Evolutionary conservation across 2,113 vertebrate genomes (phyloP).

Genomic region (Arizona elegans): DNA sequence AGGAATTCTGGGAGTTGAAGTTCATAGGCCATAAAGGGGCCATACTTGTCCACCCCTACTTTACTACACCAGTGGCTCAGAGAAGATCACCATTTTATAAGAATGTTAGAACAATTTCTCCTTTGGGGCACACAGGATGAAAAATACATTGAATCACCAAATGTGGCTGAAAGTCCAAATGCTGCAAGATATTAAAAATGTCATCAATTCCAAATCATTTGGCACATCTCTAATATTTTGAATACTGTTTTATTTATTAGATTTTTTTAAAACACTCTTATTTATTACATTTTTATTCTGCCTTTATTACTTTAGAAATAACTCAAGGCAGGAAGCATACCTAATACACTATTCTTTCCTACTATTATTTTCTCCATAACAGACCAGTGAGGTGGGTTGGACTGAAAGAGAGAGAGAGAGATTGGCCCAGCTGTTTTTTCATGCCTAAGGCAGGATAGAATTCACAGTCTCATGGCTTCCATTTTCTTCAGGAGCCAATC

Average conservation of each 20-base stretch:
- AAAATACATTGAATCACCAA: neutral
- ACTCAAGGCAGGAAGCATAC: neutral
- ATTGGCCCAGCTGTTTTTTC: neutral
- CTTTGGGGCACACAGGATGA: neutral
- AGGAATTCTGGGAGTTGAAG: no score
- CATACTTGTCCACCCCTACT: neutral
- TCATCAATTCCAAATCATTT: neutral
- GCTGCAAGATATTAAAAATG: neutral
- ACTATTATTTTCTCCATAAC: neutral
- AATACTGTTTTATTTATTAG: neutral
- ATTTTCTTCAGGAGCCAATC: neutral
- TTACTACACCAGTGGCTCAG: neutral
- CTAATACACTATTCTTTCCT: neutral
- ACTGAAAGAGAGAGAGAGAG: neutral
- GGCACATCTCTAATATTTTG: neutral
- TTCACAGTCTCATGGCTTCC: neutral
- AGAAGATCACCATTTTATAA: neutral
- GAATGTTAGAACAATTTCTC: neutral
- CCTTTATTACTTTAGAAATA: neutral
- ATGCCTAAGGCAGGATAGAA: neutral
- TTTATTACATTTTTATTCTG: neutral
- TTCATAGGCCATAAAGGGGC: no score
- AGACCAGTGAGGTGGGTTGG: neutral
- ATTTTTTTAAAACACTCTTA: neutral
- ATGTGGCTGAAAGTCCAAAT: neutral